Base-by-base conservation (phyloP, 1,140 invertebrate species). In the Pseudobourletiella spinata region DNA sequence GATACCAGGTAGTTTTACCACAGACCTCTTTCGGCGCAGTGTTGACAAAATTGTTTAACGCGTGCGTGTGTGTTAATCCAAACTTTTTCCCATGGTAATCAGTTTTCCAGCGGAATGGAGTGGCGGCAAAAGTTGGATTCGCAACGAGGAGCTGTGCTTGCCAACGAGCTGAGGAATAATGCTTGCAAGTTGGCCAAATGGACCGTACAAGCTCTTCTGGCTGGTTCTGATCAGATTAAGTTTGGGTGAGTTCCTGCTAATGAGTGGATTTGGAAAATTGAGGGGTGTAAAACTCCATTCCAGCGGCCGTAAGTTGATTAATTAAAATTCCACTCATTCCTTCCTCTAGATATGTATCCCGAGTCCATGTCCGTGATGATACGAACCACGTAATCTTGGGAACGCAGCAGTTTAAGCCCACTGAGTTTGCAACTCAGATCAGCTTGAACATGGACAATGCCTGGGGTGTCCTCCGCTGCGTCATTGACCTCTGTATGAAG, bases 381-480 rank as follows among this genome's bases (percentile, higher is more conserved):
- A 87, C 91, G 44, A 93, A 95, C 64, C 97, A 99, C 74, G 91
- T 97, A 15, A 97, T 99, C 64, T 79, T 99, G 32, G 95, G 95
- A 26, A 98, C 94, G 3, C 95, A 99, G 76, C 95, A 99, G 75
- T 98, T 96, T 76, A 96, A 95, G 73, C 97, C 97, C 1, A 86
- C 88, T 71, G 96, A 99, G 78, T 99, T 99, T 77, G 95, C 95
- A 6, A 91, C 89, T 2, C 96, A 99, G 78, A 99, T 99, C 71
- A 98, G 96, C 79, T 77, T 99, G 64, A 98, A 95, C 73, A 95
- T 99, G 93, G 97, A 99, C 74, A 99, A 99, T 76, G 94, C 90
- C 1, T 99, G 96, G 96, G 97, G 95, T 63, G 91, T 99, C 56
- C 77, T 99, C n/a, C 82, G 95, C 3, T 98, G 94, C 74, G 95